These are phyloP conservation scores for Ctenodactylus gundi DNA, from an alignment of 2,113 vertebrate genomes.

Conservation along the genomic window DNA sequence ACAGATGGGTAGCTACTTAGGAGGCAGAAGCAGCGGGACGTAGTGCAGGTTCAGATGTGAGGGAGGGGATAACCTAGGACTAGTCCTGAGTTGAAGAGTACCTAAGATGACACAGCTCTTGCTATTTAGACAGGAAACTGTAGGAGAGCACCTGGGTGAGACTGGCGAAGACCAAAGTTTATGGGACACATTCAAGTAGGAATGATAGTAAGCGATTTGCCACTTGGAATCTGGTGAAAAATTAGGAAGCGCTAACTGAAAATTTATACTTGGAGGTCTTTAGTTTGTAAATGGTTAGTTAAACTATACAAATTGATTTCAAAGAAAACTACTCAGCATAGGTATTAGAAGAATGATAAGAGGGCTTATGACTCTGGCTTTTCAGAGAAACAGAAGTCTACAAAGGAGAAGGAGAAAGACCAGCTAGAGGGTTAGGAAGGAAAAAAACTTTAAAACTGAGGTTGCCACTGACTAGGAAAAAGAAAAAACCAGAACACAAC, in stretches of 20 bases:
- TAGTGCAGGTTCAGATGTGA: not conserved
- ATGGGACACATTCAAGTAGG: not conserved
- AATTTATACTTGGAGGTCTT: not conserved
- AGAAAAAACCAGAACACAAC: not conserved
- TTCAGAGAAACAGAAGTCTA: not conserved
- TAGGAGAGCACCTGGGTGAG: not conserved
- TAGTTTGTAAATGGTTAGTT: not conserved
- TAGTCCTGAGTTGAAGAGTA: not conserved
- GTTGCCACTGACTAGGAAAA: too few relatives aligned
- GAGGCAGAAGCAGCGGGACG: not conserved
- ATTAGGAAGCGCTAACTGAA: not conserved
- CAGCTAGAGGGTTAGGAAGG: not conserved
- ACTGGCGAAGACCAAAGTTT: not conserved
- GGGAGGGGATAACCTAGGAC: not conserved
- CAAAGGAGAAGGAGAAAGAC: not conserved
- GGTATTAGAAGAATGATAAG: not conserved
- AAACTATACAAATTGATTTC: not conserved
- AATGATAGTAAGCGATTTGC: not conserved
- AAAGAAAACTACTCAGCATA: not conserved
- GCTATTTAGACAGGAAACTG: not conserved
- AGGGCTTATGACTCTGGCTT: not conserved
- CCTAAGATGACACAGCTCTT: too few relatives aligned
- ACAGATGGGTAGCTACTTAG: not conserved
- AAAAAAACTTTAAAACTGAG: too few relatives aligned
- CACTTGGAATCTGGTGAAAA: not conserved